Evolutionary conservation across 2,888 invertebrate species (phyloP).

Genomic region (Loripinus fragilis): DNA sequence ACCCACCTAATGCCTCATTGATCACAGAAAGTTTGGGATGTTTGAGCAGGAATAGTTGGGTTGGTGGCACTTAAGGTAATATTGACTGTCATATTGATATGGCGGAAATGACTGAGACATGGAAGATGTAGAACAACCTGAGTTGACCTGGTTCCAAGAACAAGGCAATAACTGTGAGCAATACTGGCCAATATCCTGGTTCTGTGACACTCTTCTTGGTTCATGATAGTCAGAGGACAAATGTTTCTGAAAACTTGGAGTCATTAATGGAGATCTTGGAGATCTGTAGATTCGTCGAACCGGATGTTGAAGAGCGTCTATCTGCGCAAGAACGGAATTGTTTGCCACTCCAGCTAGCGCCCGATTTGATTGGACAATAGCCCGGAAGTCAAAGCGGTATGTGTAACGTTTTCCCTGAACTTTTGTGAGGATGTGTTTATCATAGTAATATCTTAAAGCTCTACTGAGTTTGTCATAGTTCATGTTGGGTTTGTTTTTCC

Average conservation of each 20-base stretch:
- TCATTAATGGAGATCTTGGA: background rate
- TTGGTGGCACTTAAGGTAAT: conserved; percentile 16
- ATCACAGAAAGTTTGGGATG: background rate
- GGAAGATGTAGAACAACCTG: background rate
- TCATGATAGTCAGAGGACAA: background rate
- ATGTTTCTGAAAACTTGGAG: too few relatives aligned
- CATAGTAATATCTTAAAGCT: conserved; percentile 83
- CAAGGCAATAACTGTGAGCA: background rate
- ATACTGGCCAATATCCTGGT: background rate
- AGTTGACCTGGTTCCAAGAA: background rate
- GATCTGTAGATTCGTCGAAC: background rate
- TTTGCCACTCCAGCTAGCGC: conserved; percentile 49
- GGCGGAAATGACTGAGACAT: conserved; percentile 28
- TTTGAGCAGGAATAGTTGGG: background rate
- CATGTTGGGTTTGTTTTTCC: conserved; percentile 81
- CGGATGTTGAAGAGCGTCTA: conserved; percentile 57
- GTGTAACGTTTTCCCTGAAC: conserved; percentile 81
- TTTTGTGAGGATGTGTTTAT: conserved; percentile 82
- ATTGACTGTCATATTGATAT: conserved; percentile 27
- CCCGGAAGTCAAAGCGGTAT: conserved; percentile 75
- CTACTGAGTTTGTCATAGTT: conserved; percentile 81
- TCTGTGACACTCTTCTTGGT: background rate
- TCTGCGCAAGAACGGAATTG: conserved; percentile 46
- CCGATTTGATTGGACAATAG: conserved; percentile 59
- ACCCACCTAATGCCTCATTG: too few relatives aligned